Conservation (phyloP, 2,113 vertebrate species). For the Heloderma charlesbogerti region DNA sequence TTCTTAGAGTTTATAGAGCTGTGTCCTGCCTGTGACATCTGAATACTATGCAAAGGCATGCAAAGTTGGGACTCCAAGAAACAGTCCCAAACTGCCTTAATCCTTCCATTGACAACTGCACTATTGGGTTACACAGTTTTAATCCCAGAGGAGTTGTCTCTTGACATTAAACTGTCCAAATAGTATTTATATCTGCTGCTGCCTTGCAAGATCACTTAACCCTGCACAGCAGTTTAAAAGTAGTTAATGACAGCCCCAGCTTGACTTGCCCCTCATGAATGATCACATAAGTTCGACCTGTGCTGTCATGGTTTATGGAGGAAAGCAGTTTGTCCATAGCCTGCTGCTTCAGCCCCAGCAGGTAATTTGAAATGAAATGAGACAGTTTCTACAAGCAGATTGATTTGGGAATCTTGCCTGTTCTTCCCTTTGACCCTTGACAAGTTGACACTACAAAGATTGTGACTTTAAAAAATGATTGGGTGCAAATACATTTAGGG, state of each 20-base stretch:
- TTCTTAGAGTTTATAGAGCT: not conserved
- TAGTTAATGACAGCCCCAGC: slow-evolving; percentile 87
- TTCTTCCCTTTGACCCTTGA: slow-evolving; percentile 90
- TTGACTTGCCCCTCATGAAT: slow-evolving; percentile 83
- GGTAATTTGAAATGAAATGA: slow-evolving; percentile 92
- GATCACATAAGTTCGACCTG: slow-evolving; percentile 85
- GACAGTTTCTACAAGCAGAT: slow-evolving; percentile 92
- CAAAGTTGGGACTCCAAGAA: slow-evolving; percentile 39
- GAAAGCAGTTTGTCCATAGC: slow-evolving; percentile 84
- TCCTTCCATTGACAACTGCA: slow-evolving; percentile 81
- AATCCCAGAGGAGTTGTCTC: slow-evolving; percentile 93
- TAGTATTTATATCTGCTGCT: slow-evolving; percentile 92
- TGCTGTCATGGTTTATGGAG: slow-evolving; percentile 90
- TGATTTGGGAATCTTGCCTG: slow-evolving; percentile 89
- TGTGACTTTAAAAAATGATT: slow-evolving; percentile 91
- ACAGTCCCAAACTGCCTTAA: slow-evolving; percentile 78
- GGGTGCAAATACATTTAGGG: slow-evolving; percentile 84
- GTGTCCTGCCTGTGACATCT: not conserved
- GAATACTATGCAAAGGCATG: slow-evolving; percentile 27
- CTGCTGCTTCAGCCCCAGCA: slow-evolving; percentile 78
- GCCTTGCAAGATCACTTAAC: slow-evolving; percentile 86
- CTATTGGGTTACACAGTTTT: slow-evolving; percentile 89
- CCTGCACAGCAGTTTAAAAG: slow-evolving; percentile 88
- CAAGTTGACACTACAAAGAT: slow-evolving; percentile 90
- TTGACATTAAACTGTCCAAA: slow-evolving; percentile 97